These are phyloP conservation scores for Brachyalestes nurse DNA, from an alignment of 2,797 vertebrate species.

Conservation along the genomic window DNA sequence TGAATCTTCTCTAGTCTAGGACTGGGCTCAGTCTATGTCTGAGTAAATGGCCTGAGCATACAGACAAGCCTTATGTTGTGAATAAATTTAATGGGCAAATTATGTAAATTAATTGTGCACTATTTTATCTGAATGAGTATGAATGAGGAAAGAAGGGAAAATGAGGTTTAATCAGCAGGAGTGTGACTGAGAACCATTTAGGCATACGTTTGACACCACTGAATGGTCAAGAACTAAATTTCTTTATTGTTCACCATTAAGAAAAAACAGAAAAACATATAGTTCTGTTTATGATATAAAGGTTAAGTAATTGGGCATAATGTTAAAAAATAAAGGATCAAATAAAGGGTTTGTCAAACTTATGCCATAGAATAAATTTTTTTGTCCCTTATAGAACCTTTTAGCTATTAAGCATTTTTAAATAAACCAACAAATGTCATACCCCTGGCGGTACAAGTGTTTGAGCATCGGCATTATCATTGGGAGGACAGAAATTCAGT, in stretches of 20 bases:
- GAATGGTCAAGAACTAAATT: neutral
- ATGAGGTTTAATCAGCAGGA: neutral
- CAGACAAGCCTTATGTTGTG: neutral
- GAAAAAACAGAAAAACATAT: no score
- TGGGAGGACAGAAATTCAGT: neutral
- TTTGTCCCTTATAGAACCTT: no score
- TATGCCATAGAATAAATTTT: neutral
- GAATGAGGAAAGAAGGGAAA: neutral
- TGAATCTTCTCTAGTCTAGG: neutral
- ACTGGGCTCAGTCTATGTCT: neutral
- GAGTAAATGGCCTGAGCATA: neutral
- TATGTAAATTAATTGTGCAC: slow-evolving; percentile 2
- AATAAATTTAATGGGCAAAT: slow-evolving; percentile 2
- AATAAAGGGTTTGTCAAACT: neutral
- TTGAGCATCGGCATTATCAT: neutral
- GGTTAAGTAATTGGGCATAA: neutral
- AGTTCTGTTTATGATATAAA: neutral
- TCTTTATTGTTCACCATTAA: neutral
- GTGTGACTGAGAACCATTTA: neutral
- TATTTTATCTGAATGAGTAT: neutral
- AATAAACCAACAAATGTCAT: no score
- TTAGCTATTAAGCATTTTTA: neutral
- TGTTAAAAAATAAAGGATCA: neutral
- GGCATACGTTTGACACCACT: neutral
- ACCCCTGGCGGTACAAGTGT: no score